phyloP scores from a whole-genome alignment of 2,113 vertebrate genomes.

The Panthera leo region DNA sequence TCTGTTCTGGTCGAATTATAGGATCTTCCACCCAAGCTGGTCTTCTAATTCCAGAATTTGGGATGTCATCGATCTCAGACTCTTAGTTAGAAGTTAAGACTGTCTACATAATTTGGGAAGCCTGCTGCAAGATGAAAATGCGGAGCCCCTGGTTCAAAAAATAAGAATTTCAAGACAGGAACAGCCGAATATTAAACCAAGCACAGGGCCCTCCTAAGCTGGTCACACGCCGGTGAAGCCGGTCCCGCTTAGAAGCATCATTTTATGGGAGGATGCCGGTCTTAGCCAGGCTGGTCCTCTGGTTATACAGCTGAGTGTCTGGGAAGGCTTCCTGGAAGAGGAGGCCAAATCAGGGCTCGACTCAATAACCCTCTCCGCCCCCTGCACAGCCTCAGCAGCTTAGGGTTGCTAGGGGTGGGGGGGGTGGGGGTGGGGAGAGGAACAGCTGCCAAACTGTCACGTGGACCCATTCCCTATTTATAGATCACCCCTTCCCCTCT shows the following conservation, averaged over 20 bases:
- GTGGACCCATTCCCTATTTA: slow-evolving; percentile 70
- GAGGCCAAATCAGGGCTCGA: not conserved
- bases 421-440: not conserved
- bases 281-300: not conserved
- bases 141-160: not conserved
- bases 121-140: not conserved
- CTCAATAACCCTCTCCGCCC: not conserved
- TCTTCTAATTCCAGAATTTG: slow-evolving; percentile 19
- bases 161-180: not conserved
- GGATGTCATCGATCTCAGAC: not conserved
- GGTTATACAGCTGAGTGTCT: slow-evolving; percentile 1
- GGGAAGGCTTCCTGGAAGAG: slow-evolving; percentile 66
- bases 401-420: not conserved
- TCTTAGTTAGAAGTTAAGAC: not conserved
- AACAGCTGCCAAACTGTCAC: slow-evolving; percentile 50
- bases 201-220: not conserved
- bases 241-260: not conserved
- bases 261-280: not conserved
- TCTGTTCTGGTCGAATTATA: not conserved
- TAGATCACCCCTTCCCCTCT: slow-evolving; percentile 42
- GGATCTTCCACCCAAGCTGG: not conserved
- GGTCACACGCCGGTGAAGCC: not conserved
- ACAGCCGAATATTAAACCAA: not conserved
- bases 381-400: slow-evolving; percentile 10
- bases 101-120: not conserved